Evolutionary conservation across 1,140 invertebrate genomes (phyloP).

Genomic region (Sycophila sp.): DNA sequence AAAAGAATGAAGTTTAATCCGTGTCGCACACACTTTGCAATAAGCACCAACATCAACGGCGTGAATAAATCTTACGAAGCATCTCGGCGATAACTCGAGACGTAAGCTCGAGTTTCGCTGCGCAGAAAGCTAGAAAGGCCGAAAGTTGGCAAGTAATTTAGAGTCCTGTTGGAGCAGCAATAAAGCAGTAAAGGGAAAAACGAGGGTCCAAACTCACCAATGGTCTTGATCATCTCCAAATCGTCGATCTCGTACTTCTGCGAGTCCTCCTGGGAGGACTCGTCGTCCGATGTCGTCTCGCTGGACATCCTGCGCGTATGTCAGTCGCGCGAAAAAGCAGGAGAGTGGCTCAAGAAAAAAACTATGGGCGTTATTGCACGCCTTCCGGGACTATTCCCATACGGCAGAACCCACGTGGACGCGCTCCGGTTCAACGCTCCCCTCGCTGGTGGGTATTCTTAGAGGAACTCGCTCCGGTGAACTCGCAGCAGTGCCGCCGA

Average conservation of each 20-base stretch:
- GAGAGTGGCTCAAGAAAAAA: neutral
- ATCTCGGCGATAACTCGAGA: no score
- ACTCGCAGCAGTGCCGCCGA: neutral
- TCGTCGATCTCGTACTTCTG: conserved; percentile 79
- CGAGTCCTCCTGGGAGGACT: conserved; percentile 70
- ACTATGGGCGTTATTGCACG: neutral
- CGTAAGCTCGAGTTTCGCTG: no score
- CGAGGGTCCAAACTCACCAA: conserved; percentile 71
- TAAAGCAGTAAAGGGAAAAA: no score
- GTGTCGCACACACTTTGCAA: neutral
- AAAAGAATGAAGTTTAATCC: neutral
- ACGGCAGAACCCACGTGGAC: neutral
- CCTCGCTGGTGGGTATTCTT: conserved; percentile 46
- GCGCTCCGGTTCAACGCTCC: conserved; percentile 50
- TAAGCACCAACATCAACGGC: neutral
- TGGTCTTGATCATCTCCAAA: conserved; percentile 83
- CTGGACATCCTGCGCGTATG: conserved; percentile 55
- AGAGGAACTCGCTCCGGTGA: conserved; percentile 28
- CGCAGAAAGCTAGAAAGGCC: neutral
- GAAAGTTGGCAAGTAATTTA: conserved; percentile 6
- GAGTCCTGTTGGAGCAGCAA: no score
- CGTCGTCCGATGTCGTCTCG: conserved; percentile 59
- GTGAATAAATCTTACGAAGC: no score
- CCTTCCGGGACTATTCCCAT: neutral
- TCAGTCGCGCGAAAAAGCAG: neutral